Conservation (phyloP, 2,113 vertebrate species). For the Typhlomys cinereus region DNA sequence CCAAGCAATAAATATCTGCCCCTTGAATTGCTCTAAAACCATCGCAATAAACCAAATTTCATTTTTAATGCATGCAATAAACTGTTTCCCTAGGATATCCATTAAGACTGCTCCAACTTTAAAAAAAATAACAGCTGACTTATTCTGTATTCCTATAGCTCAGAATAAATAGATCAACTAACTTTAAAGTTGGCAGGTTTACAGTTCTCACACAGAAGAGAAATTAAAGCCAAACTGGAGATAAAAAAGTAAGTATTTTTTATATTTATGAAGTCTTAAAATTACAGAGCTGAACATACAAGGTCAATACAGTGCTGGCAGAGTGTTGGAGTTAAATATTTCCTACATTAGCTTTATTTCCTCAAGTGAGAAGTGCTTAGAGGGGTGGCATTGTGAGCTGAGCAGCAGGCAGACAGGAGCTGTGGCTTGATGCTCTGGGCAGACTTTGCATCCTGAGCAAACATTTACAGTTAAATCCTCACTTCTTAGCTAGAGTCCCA, state of each 20-base stretch:
- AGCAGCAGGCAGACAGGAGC: rapidly evolving
- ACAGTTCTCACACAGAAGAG: conserved; percentile 77
- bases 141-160: conserved; percentile 69
- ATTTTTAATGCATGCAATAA: conserved; percentile 73
- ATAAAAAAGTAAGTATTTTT: conserved; percentile 77
- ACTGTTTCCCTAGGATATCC: conserved; percentile 64
- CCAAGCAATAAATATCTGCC: conserved; percentile 63
- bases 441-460: not conserved
- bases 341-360: conserved; percentile 56
- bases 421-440: not conserved
- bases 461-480: not conserved
- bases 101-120: conserved; percentile 63
- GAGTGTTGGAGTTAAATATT: conserved; percentile 46
- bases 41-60: conserved; percentile 75
- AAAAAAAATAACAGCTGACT: conserved; percentile 64
- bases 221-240: conserved; percentile 79
- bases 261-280: conserved; percentile 80
- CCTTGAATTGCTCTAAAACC: conserved; percentile 57
- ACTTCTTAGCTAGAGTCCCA: not conserved
- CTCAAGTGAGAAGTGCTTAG: conserved; percentile 35
- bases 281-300: conserved; percentile 72
- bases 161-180: conserved; percentile 79
- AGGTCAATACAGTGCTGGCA: conserved; percentile 70
- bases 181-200: conserved; percentile 79
- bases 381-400: not conserved